phyloP scores from a whole-genome alignment of 2,113 vertebrate genomes.

The Bombycilla garrulus region DNA sequence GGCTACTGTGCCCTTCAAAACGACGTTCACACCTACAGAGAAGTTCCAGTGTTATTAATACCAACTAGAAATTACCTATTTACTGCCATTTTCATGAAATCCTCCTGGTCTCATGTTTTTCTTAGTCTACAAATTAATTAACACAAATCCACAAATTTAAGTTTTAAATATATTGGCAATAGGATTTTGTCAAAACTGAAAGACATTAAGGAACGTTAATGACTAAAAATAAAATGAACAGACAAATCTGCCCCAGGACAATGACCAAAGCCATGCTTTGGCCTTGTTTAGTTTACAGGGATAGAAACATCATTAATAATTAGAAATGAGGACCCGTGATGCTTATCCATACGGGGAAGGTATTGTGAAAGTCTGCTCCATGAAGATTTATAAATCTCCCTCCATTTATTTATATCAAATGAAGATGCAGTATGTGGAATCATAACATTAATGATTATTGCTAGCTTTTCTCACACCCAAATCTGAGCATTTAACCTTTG shows the following conservation, averaged over 20 bases:
- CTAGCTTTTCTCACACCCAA: background rate
- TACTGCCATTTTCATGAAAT: background rate
- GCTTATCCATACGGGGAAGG: background rate
- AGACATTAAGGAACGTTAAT: background rate
- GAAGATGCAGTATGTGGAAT: background rate
- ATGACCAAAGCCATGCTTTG: background rate
- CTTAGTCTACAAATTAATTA: background rate
- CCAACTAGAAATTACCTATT: background rate
- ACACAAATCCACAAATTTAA: background rate
- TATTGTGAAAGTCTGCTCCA: background rate
- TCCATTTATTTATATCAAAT: background rate
- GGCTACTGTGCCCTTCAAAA: constrained; percentile 81
- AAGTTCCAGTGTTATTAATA: background rate
- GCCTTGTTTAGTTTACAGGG: background rate
- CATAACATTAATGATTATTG: background rate
- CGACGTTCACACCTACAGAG: constrained; percentile 80
- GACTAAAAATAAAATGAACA: background rate
- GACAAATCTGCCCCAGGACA: background rate
- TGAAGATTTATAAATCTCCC: background rate
- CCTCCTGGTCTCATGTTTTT: background rate
- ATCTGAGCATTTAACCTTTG: background rate
- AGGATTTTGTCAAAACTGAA: background rate
- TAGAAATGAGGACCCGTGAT: background rate
- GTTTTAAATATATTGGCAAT: background rate
- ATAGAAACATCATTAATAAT: background rate